Base-by-base conservation (phyloP, 2,888 invertebrate species). In the Odontomyia ornata region DNA sequence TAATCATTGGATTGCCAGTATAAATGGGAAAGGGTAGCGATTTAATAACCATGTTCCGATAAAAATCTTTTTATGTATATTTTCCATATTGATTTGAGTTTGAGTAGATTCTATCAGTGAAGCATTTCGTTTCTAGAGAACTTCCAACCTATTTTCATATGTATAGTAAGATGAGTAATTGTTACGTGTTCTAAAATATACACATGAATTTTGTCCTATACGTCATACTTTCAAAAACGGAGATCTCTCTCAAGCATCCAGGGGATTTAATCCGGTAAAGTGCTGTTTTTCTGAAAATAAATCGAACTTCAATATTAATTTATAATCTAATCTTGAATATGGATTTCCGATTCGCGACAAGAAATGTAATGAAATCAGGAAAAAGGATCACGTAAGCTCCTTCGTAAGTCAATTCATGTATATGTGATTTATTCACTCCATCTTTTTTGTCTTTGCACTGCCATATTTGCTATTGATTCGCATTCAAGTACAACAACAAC, bases 271-370 rank as follows among this genome's bases (percentile, higher is more conserved):
- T 72, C 36, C 56, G n/a, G 36, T 11, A 28, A 56, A 72, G 71
- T 72, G 71, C 73, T 73, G 36, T 57, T 43, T 73, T 73, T 36
- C 9, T 36, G 3, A 9, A 21, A 25, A 23, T 43, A 60, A 23
- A 60, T 43, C 43, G 60, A 60, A 43, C 43, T 15, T 21, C 57
- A 36, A 25, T 72, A 52, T 69, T 72, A 52, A 76, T 77, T 77
- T 77, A 76, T 77, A 52, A 47, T 56, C 67, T 73, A 77, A 77
- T 77, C 75, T 75, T 27, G 62, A 27, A 75, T 75, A 77, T 77
- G 75, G 78, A 56, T 56, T 72, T 76, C 65, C 76, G 47, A 77
- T 60, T 62, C 71, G 15, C 71, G 60, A 77, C 73, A 77, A 52
- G 72, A 72, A 76, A 64, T 52, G 47, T 47, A 27, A 76, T 56